Conservation (phyloP, 2,113 vertebrate genomes). For the Trinectes maculatus region DNA sequence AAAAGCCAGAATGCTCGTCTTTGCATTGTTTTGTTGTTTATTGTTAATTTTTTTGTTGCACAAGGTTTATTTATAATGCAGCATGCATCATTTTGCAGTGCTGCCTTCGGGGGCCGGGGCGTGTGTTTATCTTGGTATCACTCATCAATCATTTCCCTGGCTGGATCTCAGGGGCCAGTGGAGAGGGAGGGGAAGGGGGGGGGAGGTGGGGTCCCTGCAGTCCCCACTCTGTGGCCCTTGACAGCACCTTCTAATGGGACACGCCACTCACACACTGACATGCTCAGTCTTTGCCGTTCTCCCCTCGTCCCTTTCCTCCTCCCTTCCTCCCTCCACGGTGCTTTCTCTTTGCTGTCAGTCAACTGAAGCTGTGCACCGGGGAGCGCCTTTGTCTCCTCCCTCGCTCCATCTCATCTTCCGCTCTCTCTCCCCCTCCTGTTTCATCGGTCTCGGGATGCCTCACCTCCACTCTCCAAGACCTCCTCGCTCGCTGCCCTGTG, state of each 20-base stretch:
- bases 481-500: slow-evolving; percentile 33
- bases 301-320: slow-evolving; percentile 54
- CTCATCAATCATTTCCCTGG: slow-evolving; percentile 83
- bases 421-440: slow-evolving; percentile 51
- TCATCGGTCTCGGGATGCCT: slow-evolving; percentile 64
- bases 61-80: slow-evolving; percentile 76
- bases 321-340: slow-evolving; percentile 29
- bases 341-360: slow-evolving; percentile 62
- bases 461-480: slow-evolving; percentile 56
- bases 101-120: slow-evolving; percentile 70
- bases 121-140: slow-evolving; percentile 82
- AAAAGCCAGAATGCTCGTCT: slow-evolving; percentile 51
- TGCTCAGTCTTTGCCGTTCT: slow-evolving; percentile 57
- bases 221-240: slow-evolving; percentile 77
- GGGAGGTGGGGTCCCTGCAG: slow-evolving; percentile 63
- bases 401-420: slow-evolving; percentile 34
- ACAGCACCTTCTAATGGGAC: slow-evolving; percentile 85
- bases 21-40: slow-evolving; percentile 71
- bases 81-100: slow-evolving; percentile 78
- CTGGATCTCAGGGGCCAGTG: slow-evolving; percentile 75
- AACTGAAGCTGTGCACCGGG: slow-evolving; percentile 54
- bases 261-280: slow-evolving; percentile 78
- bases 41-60: slow-evolving; percentile 44
- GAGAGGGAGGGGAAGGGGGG: slow-evolving; percentile 50
- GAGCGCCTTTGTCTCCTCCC: slow-evolving; percentile 65